phyloP scores from a whole-genome alignment of 2,113 vertebrate species.

The Nibea albiflora region DNA sequence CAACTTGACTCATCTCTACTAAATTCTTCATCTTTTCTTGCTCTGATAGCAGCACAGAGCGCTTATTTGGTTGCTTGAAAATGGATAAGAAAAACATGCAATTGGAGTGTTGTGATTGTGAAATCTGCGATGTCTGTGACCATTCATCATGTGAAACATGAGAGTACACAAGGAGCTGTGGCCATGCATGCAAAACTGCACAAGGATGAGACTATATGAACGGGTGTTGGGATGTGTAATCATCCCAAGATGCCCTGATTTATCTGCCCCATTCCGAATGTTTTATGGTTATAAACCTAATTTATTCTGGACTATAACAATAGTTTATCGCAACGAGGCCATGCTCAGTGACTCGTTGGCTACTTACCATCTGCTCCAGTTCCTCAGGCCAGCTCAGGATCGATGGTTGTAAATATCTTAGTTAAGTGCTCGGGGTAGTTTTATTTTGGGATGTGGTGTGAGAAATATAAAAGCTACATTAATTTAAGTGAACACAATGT shows the following conservation, averaged over 20 bases:
- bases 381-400: slow-evolving; percentile 50
- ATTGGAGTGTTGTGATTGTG: slow-evolving; percentile 40
- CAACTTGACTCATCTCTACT: slow-evolving; percentile 10
- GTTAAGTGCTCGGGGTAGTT: slow-evolving; percentile 36
- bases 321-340: slow-evolving; percentile 69
- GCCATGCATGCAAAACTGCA: slow-evolving; percentile 39
- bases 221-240: slow-evolving; percentile 49
- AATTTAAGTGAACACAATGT: slow-evolving; percentile 12
- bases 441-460: slow-evolving; percentile 58
- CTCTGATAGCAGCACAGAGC: slow-evolving; percentile 2
- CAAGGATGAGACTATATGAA: slow-evolving; percentile 41
- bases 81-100: slow-evolving; percentile 15
- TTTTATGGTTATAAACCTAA: slow-evolving; percentile 61
- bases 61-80: slow-evolving; percentile 29
- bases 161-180: slow-evolving; percentile 25
- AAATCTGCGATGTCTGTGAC: slow-evolving; percentile 17
- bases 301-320: slow-evolving; percentile 75
- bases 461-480: slow-evolving; percentile 57
- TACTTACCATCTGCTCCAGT: slow-evolving; percentile 69
- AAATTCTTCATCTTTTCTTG: slow-evolving; percentile 16
- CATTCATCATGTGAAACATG: slow-evolving; percentile 11
- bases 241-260: slow-evolving; percentile 51
- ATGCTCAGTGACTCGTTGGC: slow-evolving; percentile 62
- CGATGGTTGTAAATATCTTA: slow-evolving; percentile 68
- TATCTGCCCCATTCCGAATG: slow-evolving; percentile 36